A percentile compares a stretch with the other conserved stretches of the same genome.
Evolutionary conservation across 1,140 invertebrate species (phyloP).

Genomic region (Probaryconus sp.): DNA sequence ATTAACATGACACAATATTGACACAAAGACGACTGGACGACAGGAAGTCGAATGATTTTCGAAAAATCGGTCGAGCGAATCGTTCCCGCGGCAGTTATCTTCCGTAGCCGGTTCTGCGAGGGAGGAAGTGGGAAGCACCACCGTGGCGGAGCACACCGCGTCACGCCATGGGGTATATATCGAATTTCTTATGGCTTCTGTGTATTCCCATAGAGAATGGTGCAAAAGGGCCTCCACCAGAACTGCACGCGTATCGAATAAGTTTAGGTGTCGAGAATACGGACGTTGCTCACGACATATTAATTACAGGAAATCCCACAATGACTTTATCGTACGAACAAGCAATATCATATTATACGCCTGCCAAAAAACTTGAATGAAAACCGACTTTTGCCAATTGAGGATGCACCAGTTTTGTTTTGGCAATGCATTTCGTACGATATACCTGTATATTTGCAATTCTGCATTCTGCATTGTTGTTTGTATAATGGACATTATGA

Average conservation of each 20-base stretch:
- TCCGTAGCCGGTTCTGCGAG: constrained; percentile 51
- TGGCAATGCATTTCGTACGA: no score
- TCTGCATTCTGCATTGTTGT: background rate
- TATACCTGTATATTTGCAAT: constrained; percentile 4
- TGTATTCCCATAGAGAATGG: constrained; percentile 73
- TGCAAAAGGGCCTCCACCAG: constrained; percentile 54
- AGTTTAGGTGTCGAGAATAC: constrained; percentile 57
- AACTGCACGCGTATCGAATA: constrained; percentile 60
- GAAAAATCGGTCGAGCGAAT: constrained; percentile 44
- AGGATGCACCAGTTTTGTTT: background rate
- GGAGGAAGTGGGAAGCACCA: constrained; percentile 79
- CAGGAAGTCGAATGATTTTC: constrained; percentile 22
- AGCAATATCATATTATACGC: constrained; percentile 42
- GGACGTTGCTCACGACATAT: constrained; percentile 66
- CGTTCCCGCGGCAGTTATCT: constrained; percentile 40
- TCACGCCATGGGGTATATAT: constrained; percentile 74
- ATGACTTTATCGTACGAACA: constrained; percentile 61
- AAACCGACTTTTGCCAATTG: constrained; percentile 9
- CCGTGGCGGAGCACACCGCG: constrained; percentile 65
- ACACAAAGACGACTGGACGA: no score
- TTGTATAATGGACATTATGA: no score
- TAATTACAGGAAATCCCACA: constrained; percentile 77
- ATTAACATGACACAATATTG: no score
- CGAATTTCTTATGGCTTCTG: constrained; percentile 79
- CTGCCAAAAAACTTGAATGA: constrained; percentile 23